Conservation (phyloP, 2,113 vertebrate genomes). For the Dicentrarchus labrax region DNA sequence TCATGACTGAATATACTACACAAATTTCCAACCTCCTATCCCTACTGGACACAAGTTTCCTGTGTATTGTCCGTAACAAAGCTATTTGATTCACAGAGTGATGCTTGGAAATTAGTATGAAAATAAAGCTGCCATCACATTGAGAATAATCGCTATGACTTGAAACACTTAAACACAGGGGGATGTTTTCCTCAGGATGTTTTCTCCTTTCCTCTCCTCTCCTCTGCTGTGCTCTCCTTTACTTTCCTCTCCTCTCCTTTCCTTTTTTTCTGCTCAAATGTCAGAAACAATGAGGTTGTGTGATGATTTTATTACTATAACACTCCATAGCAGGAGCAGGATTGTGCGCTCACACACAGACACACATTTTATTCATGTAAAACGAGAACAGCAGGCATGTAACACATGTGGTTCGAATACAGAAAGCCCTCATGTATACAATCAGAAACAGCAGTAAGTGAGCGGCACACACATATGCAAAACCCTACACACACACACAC, state of each 20-base stretch:
- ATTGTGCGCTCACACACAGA: constrained; percentile 39
- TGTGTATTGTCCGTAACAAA: constrained; percentile 26
- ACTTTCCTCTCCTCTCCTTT: background rate
- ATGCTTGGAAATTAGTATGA: constrained; percentile 64
- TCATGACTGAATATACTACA: constrained; percentile 30
- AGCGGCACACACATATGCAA: constrained; percentile 22
- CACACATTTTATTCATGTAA: constrained; percentile 65
- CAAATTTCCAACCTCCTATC: constrained; percentile 18
- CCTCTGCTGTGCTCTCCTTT: background rate
- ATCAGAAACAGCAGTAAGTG: constrained; percentile 66
- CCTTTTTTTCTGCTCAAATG: constrained; percentile 62
- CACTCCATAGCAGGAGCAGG: constrained; percentile 56
- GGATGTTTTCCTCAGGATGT: constrained; percentile 48
- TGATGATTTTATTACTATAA: constrained; percentile 78
- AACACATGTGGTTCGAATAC: constrained; percentile 77
- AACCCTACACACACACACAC: background rate
- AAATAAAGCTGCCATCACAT: constrained; percentile 69
- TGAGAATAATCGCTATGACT: constrained; percentile 56
- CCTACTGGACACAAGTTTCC: constrained; percentile 28
- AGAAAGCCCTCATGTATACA: constrained; percentile 58
- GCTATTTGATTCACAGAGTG: constrained; percentile 52
- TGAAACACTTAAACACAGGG: constrained; percentile 49
- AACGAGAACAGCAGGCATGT: constrained; percentile 67
- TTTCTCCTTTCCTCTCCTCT: constrained; percentile 39
- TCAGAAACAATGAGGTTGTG: constrained; percentile 72